Conservation (phyloP, 2,888 invertebrate species). For the Sabatieria punctata region DNA sequence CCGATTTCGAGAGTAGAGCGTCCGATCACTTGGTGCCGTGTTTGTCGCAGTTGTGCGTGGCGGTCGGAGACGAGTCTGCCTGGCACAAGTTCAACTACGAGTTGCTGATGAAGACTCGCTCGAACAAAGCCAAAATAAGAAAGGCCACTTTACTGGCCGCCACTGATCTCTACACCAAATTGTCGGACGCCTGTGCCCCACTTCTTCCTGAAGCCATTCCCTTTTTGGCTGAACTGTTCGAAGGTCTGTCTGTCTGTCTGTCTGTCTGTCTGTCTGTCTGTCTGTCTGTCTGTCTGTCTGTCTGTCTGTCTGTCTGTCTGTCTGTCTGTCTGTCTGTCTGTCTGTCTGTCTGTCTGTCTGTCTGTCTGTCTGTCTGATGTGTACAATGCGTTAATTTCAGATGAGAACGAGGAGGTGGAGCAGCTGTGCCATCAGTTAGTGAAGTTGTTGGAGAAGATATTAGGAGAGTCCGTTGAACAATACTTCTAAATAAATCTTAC, state of each 20-base stretch:
- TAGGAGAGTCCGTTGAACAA: conserved; percentile 68
- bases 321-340: no score
- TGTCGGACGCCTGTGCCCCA: conserved; percentile 72
- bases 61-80: conserved; percentile 61
- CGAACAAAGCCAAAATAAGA: conserved; percentile 52
- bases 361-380: background rate
- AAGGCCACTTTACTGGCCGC: background rate
- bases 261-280: no score
- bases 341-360: conserved; percentile 5
- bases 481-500: no score
- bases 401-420: conserved; percentile 51
- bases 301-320: no score
- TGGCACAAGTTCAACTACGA: conserved; percentile 83
- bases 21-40: conserved; percentile 52
- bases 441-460: conserved; percentile 60
- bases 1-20: conserved; percentile 44
- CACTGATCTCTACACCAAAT: conserved; percentile 53
- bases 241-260: no score
- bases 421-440: conserved; percentile 59
- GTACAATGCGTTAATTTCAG: no score
- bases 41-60: conserved; percentile 61
- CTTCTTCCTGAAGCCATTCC: conserved; percentile 80
- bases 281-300: no score
- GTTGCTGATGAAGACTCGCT: conserved; percentile 66
- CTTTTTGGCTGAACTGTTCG: conserved; percentile 75